Evolutionary conservation across 2,113 vertebrate species (phyloP).

Genomic region (Vimba vimba): DNA sequence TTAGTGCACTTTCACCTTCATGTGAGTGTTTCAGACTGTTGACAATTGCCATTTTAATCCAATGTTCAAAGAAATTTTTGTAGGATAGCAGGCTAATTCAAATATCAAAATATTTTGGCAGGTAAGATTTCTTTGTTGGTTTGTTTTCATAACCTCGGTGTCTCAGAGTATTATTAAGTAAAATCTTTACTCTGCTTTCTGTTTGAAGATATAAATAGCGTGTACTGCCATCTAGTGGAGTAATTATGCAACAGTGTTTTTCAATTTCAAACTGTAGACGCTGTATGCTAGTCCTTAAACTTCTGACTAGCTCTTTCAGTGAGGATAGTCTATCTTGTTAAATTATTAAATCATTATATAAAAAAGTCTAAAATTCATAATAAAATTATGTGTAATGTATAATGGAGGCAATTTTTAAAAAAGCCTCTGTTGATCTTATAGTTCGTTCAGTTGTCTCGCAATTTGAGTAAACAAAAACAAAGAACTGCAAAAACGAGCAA

Average conservation of each 20-base stretch:
- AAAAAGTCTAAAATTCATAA: too few relatives aligned
- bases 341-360: background rate
- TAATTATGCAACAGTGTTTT: background rate
- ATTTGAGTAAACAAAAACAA: constrained; percentile 31
- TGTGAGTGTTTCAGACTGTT: constrained; percentile 63
- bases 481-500: background rate
- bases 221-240: constrained; percentile 64
- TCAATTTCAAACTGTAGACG: background rate
- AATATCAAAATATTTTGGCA: constrained; percentile 76
- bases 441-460: background rate
- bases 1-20: constrained; percentile 59
- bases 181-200: constrained; percentile 60
- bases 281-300: background rate
- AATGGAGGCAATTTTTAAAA: background rate
- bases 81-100: constrained; percentile 66
- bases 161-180: constrained; percentile 74
- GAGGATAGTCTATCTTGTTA: background rate
- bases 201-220: constrained; percentile 46
- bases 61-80: constrained; percentile 66
- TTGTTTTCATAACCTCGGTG: constrained; percentile 75
- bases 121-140: constrained; percentile 69
- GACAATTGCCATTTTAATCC: constrained; percentile 66
- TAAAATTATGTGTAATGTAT: background rate
- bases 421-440: too few relatives aligned
- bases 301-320: background rate